phyloP scores from a whole-genome alignment of 2,113 vertebrate genomes.

The Tricholaema leucomelas region DNA sequence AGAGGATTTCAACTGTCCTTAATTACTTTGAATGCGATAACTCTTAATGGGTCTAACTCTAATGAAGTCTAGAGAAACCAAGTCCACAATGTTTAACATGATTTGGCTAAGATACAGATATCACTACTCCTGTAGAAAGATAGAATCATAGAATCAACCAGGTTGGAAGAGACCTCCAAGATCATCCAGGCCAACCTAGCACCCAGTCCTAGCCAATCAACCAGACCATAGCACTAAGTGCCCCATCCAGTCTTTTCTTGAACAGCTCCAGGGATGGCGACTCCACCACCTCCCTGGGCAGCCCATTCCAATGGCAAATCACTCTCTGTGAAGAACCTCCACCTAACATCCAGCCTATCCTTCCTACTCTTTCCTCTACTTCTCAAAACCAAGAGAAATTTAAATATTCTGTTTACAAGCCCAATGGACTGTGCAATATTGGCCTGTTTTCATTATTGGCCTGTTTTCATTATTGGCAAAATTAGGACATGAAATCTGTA shows the following conservation, averaged over 20 bases:
- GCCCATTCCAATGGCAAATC: too few relatives aligned
- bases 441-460: neutral
- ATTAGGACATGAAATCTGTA: neutral
- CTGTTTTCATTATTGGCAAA: neutral
- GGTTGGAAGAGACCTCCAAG: too few relatives aligned
- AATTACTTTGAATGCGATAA: constrained; percentile 15
- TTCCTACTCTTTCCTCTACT: neutral
- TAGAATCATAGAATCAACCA: too few relatives aligned
- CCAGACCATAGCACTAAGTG: too few relatives aligned
- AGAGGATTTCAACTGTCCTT: constrained; percentile 31
- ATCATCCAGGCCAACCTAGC: too few relatives aligned
- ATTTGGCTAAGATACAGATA: neutral
- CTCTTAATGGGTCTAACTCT: neutral
- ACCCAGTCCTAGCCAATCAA: too few relatives aligned
- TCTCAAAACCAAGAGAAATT: neutral
- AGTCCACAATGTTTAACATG: neutral
- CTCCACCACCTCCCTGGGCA: too few relatives aligned
- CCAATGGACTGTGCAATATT: neutral
- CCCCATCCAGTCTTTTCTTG: too few relatives aligned
- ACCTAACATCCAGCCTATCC: too few relatives aligned
- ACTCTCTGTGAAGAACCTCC: too few relatives aligned
- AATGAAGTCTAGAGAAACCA: neutral
- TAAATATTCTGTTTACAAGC: neutral
- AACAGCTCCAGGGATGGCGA: too few relatives aligned
- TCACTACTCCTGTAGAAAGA: neutral